These are phyloP conservation scores for Diplodus sargus DNA, from an alignment of 2,797 vertebrate species.

Conservation along the genomic window DNA sequence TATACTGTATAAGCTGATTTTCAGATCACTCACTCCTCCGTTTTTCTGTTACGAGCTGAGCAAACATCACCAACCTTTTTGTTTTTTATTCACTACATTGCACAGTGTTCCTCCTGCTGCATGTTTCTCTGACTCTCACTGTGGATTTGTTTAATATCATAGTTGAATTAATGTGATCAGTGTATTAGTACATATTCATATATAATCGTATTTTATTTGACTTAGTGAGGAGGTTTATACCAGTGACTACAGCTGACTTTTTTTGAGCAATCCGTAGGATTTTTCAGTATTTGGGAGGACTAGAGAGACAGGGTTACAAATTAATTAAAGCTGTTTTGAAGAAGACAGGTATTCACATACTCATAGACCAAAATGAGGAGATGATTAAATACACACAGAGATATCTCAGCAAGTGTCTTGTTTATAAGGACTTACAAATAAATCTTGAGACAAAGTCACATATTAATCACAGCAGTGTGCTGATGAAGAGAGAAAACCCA, in stretches of 20 bases:
- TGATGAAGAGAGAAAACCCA: conserved; percentile 63
- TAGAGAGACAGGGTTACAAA: conserved; percentile 16
- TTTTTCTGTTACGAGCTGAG: conserved; percentile 18
- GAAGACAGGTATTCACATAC: conserved; percentile 35
- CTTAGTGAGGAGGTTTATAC: conserved; percentile 12
- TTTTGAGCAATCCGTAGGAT: conserved; percentile 16
- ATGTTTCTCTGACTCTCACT: conserved; percentile 15
- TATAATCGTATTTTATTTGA: conserved; percentile 26
- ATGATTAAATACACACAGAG: conserved; percentile 57
- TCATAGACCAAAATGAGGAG: conserved; percentile 33
- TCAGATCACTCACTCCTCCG: conserved; percentile 1
- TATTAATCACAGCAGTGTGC: conserved; percentile 61
- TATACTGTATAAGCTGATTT: not conserved
- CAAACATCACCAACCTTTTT: conserved; percentile 8
- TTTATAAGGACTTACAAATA: conserved; percentile 59
- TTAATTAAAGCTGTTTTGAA: conserved; percentile 27
- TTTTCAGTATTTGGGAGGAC: conserved; percentile 21
- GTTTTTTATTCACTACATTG: conserved; percentile 15
- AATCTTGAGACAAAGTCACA: conserved; percentile 51
- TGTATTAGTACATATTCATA: conserved; percentile 13
- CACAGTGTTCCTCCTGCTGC: conserved; percentile 4
- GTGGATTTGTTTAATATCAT: conserved; percentile 30
- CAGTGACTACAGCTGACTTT: conserved; percentile 3
- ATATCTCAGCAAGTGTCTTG: conserved; percentile 46
- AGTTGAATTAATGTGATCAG: conserved; percentile 28